Conservation (phyloP, 1,140 invertebrate species). For the Achatina immaculata region DNA sequence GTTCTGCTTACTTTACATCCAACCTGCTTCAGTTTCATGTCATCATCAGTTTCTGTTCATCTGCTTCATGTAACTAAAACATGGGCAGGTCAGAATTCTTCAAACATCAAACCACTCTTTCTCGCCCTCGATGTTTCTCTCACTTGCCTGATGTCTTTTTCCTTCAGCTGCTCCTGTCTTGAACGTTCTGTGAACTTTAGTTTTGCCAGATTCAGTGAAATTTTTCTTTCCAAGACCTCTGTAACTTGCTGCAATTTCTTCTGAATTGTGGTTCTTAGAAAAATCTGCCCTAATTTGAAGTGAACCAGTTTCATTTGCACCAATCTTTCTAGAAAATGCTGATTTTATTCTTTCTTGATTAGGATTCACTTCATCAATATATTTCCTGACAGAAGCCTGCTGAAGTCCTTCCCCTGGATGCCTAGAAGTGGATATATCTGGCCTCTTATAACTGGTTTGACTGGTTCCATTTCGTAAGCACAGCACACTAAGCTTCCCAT, state of each 20-base stretch:
- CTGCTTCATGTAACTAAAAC: no score
- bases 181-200: not conserved
- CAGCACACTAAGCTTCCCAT: constrained; percentile 9
- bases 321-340: no score
- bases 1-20: no score
- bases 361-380: no score
- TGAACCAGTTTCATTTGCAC: no score
- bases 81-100: no score
- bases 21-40: no score
- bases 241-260: no score
- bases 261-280: no score
- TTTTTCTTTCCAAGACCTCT: not conserved
- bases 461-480: constrained; percentile 20
- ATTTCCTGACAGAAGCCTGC: not conserved
- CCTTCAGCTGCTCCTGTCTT: not conserved
- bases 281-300: no score
- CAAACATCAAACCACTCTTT: not conserved
- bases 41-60: no score
- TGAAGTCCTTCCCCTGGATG: not conserved
- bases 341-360: no score
- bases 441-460: not conserved
- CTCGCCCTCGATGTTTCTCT: not conserved
- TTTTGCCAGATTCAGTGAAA: not conserved
- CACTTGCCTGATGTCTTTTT: not conserved
- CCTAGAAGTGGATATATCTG: not conserved